Percentiles rank a stretch among this genome's conserved stretches.
These are phyloP conservation scores for Trichopria drosophilae DNA, from an alignment of 2,888 invertebrate species.

Conservation along the genomic window DNA sequence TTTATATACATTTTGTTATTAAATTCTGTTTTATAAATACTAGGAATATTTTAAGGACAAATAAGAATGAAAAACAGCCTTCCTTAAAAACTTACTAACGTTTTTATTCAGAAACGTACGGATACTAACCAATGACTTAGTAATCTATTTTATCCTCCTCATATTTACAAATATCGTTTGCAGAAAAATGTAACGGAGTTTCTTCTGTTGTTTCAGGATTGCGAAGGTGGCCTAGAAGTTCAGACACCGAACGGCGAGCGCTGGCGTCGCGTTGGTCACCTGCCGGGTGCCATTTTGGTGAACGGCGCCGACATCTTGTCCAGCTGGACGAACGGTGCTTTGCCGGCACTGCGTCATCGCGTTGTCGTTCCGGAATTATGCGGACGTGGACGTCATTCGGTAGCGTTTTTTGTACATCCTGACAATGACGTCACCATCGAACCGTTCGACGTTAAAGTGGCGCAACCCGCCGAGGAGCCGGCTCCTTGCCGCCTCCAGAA, in stretches of 20 bases:
- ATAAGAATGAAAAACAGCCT: too few relatives aligned
- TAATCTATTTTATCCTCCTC: too few relatives aligned
- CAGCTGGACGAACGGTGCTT: slow-evolving; percentile 72
- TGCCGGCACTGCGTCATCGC: slow-evolving; percentile 74
- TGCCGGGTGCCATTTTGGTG: slow-evolving; percentile 75
- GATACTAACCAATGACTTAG: too few relatives aligned
- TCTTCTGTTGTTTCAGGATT: slow-evolving; percentile 62
- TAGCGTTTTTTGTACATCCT: slow-evolving; percentile 78
- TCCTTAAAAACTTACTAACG: too few relatives aligned
- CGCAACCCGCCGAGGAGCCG: slow-evolving; percentile 44
- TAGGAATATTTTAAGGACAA: too few relatives aligned
- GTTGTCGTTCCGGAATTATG: slow-evolving; percentile 72
- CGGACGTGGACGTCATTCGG: slow-evolving; percentile 71
- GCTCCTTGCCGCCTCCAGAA: slow-evolving; percentile 58
- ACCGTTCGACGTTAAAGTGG: slow-evolving; percentile 59
- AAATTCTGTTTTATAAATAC: too few relatives aligned
- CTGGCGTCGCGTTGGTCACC: slow-evolving; percentile 75
- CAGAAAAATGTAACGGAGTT: too few relatives aligned
- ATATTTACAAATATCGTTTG: too few relatives aligned
- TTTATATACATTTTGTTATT: too few relatives aligned
- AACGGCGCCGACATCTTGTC: slow-evolving; percentile 76
- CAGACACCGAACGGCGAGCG: slow-evolving; percentile 68
- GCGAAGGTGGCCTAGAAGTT: slow-evolving; percentile 76
- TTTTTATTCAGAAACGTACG: too few relatives aligned
- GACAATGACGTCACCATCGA: slow-evolving; percentile 64